phyloP scores from a whole-genome alignment of 2,797 vertebrate genomes.

The Ispidina lecontei region DNA sequence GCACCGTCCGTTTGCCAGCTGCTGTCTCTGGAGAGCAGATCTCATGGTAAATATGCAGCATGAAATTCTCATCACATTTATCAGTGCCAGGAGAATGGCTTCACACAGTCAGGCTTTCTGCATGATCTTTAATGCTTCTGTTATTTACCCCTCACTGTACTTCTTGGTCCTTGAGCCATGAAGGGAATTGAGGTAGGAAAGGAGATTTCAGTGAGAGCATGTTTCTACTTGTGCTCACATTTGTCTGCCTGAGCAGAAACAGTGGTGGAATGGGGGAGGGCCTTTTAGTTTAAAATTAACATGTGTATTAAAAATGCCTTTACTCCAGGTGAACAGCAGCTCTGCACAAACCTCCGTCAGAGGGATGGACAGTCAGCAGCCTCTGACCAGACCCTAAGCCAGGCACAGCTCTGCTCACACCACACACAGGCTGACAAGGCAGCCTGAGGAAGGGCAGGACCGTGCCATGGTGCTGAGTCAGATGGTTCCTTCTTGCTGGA shows the following conservation, averaged over 20 bases:
- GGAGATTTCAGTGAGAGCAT: neutral
- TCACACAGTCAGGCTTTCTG: neutral
- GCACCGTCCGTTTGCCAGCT: rapidly evolving
- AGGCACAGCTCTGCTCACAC: neutral
- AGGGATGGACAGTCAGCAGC: neutral
- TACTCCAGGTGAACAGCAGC: neutral
- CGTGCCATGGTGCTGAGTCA: rapidly evolving
- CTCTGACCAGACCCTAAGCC: neutral
- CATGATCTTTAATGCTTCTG: neutral
- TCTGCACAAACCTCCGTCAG: rapidly evolving
- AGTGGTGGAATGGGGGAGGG: neutral
- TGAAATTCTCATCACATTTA: neutral
- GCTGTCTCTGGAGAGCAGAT: neutral
- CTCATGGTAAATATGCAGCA: neutral
- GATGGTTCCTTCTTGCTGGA: neutral
- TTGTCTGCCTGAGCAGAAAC: neutral
- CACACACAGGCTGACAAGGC: rapidly evolving
- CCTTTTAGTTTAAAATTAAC: neutral
- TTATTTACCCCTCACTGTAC: too few relatives aligned
- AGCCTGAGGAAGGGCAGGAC: neutral
- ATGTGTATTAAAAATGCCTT: neutral
- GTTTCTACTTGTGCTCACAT: neutral
- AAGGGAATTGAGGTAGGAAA: neutral
- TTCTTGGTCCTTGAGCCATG: neutral
- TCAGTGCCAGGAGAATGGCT: neutral